phyloP scores from a whole-genome alignment of 1,140 invertebrate species.

The Lordiphosa mommai region DNA sequence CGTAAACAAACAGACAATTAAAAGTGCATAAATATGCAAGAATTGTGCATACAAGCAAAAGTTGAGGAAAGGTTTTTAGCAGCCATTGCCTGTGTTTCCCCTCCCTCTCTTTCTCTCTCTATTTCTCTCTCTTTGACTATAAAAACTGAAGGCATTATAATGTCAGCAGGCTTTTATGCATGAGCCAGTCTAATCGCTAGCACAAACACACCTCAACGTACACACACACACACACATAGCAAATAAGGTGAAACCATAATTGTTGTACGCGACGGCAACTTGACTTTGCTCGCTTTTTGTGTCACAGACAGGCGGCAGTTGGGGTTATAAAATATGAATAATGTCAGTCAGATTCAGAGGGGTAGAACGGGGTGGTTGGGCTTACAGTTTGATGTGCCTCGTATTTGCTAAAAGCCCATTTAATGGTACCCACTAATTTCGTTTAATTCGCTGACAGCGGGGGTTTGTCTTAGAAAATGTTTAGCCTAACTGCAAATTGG shows the following conservation, averaged over 20 bases:
- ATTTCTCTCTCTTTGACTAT: constrained; percentile 10
- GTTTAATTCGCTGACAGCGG: constrained; percentile 60
- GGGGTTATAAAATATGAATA: constrained; percentile 71
- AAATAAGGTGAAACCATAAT: constrained; percentile 73
- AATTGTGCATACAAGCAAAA: constrained; percentile 50
- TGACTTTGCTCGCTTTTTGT: constrained; percentile 60
- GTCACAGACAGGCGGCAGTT: constrained; percentile 26
- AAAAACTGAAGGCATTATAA: constrained; percentile 58
- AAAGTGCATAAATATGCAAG: constrained; percentile 73
- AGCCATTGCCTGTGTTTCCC: constrained; percentile 3
- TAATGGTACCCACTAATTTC: constrained; percentile 47
- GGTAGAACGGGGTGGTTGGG: neutral
- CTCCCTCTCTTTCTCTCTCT: neutral
- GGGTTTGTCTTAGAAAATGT: constrained; percentile 48
- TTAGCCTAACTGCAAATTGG: constrained; percentile 68
- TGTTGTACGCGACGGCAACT: constrained; percentile 66
- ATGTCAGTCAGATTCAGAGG: constrained; percentile 33
- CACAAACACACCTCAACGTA: constrained; percentile 37
- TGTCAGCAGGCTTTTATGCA: constrained; percentile 55
- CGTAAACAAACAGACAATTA: constrained; percentile 69
- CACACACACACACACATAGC: constrained; percentile 9
- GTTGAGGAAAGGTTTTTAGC: constrained; percentile 43
- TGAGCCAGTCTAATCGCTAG: constrained; percentile 49
- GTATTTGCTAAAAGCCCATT: neutral
- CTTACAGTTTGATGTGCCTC: constrained; percentile 49